Conservation (phyloP, 2,888 invertebrate genomes). For the Drosophila formosana region DNA sequence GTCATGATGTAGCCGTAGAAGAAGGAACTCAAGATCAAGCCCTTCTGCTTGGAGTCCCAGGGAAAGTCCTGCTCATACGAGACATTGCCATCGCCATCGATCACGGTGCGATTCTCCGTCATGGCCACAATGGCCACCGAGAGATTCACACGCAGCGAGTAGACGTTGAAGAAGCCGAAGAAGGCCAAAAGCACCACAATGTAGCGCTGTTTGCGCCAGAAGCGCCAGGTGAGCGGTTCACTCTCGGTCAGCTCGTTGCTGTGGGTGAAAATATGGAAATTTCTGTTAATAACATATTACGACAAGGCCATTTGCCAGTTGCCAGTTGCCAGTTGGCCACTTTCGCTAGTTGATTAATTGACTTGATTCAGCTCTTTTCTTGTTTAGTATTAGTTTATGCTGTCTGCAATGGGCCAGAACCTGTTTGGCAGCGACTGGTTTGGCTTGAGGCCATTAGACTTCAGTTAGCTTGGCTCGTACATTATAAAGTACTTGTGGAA, state of each 20-base stretch:
- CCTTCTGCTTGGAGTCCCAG: constrained; percentile 92
- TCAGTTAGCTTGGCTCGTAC: constrained; percentile 8
- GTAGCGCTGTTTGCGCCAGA: constrained; percentile 91
- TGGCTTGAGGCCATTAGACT: constrained; percentile 13
- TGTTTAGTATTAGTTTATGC: constrained; percentile 21
- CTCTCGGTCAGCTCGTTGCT: constrained; percentile 80
- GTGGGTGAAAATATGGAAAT: background rate
- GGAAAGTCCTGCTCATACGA: constrained; percentile 90
- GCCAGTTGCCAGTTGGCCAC: constrained; percentile 44
- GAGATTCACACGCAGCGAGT: constrained; percentile 93
- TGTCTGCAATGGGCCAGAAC: constrained; percentile 56
- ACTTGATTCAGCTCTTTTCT: constrained; percentile 18
- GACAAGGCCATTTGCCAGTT: constrained; percentile 29
- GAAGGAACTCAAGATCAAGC: constrained; percentile 93
- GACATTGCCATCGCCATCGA: constrained; percentile 88
- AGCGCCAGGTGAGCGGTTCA: constrained; percentile 87
- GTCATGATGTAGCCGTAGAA: constrained; percentile 96
- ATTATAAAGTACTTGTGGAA: constrained; percentile 12
- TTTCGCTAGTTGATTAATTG: constrained; percentile 57
- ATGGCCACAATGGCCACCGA: constrained; percentile 97
- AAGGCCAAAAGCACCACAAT: constrained; percentile 92
- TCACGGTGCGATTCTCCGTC: constrained; percentile 90
- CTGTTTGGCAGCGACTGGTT: constrained; percentile 68
- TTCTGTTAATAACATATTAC: constrained; percentile 1
- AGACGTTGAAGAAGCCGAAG: constrained; percentile 94